These are phyloP conservation scores for Sturmia bella DNA, from an alignment of 2,888 invertebrate genomes.

Conservation along the genomic window DNA sequence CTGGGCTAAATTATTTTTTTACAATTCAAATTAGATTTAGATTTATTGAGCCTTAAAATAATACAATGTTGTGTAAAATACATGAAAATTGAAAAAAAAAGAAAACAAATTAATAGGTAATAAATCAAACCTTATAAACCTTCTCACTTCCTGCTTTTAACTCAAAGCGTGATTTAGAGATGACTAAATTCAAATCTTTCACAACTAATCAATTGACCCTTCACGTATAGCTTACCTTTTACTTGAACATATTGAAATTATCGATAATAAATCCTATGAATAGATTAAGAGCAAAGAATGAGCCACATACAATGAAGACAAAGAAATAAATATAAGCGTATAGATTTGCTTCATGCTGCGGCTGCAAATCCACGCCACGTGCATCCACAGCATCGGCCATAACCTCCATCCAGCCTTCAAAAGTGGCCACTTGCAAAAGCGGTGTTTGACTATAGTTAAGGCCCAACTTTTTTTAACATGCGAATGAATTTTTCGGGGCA, in stretches of 20 bases:
- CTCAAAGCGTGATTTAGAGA: constrained; percentile 32
- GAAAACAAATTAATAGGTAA: background rate
- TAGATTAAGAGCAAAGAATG: constrained; percentile 97
- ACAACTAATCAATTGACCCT: constrained; percentile 55
- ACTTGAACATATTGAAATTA: constrained; percentile 98
- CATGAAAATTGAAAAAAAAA: constrained; percentile 19
- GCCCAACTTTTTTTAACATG: too few species aligned
- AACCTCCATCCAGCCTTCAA: constrained; percentile 99
- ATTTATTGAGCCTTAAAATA: too few species aligned
- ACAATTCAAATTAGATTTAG: too few species aligned
- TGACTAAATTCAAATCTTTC: constrained; percentile 18
- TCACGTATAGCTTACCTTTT: constrained; percentile 87
- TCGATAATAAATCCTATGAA: constrained; percentile 99
- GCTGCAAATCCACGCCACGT: constrained; percentile 93
- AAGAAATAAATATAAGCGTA: constrained; percentile 97
- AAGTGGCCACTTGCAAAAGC: constrained; percentile 97
- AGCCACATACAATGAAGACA: constrained; percentile 97
- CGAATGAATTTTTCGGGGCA: too few species aligned
- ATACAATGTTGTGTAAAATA: too few species aligned
- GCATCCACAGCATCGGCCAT: constrained; percentile 98
- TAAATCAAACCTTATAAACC: constrained; percentile 59
- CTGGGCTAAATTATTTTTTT: too few species aligned
- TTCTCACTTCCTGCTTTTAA: constrained; percentile 27
- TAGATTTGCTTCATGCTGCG: constrained; percentile 93
- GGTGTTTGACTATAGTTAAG: too few species aligned